A percentile compares a stretch with the other conserved stretches of the same genome.
Evolutionary conservation across 2,888 invertebrate species (phyloP).

Genomic region (Andrena bicolor): DNA sequence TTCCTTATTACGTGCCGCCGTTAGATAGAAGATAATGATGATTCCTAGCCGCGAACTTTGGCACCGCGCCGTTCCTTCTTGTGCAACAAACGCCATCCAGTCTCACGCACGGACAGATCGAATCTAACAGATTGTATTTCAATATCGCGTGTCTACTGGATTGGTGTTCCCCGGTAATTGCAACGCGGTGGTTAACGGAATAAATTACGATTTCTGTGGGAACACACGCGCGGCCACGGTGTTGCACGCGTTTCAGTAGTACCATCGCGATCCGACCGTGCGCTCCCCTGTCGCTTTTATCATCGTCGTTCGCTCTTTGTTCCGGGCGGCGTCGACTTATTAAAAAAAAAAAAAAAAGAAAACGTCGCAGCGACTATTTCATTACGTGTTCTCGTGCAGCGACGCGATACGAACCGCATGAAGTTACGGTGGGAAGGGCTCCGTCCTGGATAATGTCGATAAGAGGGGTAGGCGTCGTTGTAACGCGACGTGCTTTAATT

Average conservation of each 20-base stretch:
- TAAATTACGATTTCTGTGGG: slow-evolving; percentile 44
- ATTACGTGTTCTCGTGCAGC: not conserved
- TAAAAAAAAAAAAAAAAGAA: not conserved
- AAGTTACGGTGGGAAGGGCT: slow-evolving; percentile 7
- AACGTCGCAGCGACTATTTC: not conserved
- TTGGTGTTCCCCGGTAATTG: slow-evolving; percentile 42
- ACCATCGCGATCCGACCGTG: slow-evolving; percentile 7
- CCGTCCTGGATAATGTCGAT: slow-evolving; percentile 4
- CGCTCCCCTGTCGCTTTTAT: slow-evolving; percentile 6
- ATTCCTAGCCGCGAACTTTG: slow-evolving; percentile 72
- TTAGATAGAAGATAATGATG: slow-evolving; percentile 74
- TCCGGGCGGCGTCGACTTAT: not conserved
- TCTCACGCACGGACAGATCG: slow-evolving; percentile 57
- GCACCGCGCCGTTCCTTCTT: slow-evolving; percentile 58
- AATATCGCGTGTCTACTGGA: slow-evolving; percentile 47
- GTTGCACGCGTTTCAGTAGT: not conserved
- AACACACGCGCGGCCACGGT: slow-evolving; percentile 14
- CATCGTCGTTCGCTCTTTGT: slow-evolving; percentile 1
- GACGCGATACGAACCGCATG: not conserved
- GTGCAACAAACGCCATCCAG: slow-evolving; percentile 46
- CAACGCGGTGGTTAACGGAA: slow-evolving; percentile 22
- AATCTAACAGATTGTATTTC: slow-evolving; percentile 62
- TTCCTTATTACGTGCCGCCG: slow-evolving; percentile 74
- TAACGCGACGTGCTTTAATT: slow-evolving; percentile 16
- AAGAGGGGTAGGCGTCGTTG: slow-evolving; percentile 11